phyloP scores from a whole-genome alignment of 2,113 vertebrate species.

The Myotis lucifugus region DNA sequence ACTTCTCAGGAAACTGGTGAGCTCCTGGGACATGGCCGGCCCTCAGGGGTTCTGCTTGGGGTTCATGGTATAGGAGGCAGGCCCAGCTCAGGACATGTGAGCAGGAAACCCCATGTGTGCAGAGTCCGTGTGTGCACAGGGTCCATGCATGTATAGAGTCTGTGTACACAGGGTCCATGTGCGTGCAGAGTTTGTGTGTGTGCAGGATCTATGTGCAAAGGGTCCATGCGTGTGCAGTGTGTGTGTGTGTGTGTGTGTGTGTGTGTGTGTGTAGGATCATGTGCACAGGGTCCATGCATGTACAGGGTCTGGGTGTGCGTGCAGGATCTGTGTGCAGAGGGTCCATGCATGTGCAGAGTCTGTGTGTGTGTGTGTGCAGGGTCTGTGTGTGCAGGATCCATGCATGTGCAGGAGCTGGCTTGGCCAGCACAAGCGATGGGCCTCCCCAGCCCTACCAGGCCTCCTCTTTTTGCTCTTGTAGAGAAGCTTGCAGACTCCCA shows the following conservation, averaged over 20 bases:
- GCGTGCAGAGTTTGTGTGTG: background rate
- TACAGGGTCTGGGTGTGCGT: too few relatives aligned
- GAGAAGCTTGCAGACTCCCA: background rate
- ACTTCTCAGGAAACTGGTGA: background rate
- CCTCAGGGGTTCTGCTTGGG: background rate
- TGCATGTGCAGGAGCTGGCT: background rate
- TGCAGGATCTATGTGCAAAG: background rate
- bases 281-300: too few relatives aligned
- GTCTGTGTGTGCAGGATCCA: background rate
- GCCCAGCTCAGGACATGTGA: background rate
- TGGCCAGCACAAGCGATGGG: background rate
- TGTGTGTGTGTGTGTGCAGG: too few relatives aligned
- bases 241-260: background rate
- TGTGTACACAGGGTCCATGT: background rate
- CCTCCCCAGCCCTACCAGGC: background rate
- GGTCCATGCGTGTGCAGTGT: rapidly evolving
- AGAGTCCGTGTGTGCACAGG: too few relatives aligned
- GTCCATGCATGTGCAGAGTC: background rate
- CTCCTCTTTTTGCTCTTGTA: background rate
- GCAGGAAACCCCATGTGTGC: background rate
- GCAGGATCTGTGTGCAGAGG: background rate
- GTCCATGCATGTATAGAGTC: background rate
- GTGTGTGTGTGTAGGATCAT: background rate
- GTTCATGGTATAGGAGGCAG: background rate
- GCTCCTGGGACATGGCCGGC: background rate